These are phyloP conservation scores for Tenthredo distinguenda DNA, from an alignment of 2,888 invertebrate species.

Conservation along the genomic window DNA sequence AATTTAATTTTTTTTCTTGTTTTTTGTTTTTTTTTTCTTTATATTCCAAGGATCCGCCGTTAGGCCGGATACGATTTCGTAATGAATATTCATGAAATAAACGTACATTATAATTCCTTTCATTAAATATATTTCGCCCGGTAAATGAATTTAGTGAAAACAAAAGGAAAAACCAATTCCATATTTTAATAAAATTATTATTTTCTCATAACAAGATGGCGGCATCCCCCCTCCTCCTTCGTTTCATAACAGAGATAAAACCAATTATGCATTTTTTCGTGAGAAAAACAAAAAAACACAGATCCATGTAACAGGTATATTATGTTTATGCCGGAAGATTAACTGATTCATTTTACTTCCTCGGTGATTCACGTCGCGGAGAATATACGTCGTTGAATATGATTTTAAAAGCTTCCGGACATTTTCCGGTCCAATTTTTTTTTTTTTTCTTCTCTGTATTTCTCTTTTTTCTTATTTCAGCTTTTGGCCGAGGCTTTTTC, in stretches of 20 bases:
- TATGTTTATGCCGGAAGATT: no score
- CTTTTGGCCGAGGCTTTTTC: neutral
- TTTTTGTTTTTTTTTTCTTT: neutral
- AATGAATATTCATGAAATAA: conserved; percentile 19
- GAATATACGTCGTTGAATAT: neutral
- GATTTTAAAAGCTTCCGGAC: neutral
- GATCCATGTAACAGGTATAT: no score
- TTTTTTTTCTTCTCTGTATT: neutral
- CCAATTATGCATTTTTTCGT: no score
- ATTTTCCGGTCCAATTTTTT: neutral
- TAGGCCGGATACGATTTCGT: neutral
- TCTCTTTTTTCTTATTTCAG: neutral
- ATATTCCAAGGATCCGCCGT: neutral
- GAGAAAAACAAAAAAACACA: no score
- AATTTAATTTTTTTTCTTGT: neutral
- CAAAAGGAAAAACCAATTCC: neutral
- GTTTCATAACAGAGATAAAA: neutral
- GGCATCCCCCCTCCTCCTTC: neutral
- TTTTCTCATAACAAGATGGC: neutral
- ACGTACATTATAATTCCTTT: neutral
- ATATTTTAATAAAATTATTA: neutral
- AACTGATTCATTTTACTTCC: neutral
- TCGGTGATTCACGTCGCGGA: neutral
- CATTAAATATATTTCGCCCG: neutral
- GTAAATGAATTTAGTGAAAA: neutral